These are phyloP conservation scores for Ormyrus nitidulus DNA, from an alignment of 2,888 invertebrate species.

Conservation along the genomic window DNA sequence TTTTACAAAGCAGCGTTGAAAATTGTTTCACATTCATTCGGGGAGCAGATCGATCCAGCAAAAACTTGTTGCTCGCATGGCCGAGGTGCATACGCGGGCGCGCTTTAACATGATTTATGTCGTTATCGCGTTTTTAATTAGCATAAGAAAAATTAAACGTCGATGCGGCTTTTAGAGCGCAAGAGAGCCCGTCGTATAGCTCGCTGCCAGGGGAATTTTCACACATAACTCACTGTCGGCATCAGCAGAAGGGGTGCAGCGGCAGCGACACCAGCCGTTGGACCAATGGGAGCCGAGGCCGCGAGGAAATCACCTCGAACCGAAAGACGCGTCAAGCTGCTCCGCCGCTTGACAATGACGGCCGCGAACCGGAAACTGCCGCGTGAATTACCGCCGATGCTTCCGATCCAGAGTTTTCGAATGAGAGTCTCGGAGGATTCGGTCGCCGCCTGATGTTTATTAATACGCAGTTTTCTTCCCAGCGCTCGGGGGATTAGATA, in stretches of 20 bases:
- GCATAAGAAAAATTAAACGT: constrained; percentile 55
- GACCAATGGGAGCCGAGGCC: constrained; percentile 22
- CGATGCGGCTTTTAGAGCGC: constrained; percentile 48
- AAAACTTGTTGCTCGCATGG: constrained; percentile 44
- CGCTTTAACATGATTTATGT: constrained; percentile 43
- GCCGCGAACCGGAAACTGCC: constrained; percentile 35
- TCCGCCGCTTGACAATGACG: constrained; percentile 44
- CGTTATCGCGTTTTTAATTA: constrained; percentile 55
- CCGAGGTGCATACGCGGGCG: constrained; percentile 40
- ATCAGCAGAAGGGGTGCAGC: constrained; percentile 38
- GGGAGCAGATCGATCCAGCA: neutral
- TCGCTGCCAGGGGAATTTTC: constrained; percentile 51
- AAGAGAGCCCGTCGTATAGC: neutral
- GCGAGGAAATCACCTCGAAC: constrained; percentile 48
- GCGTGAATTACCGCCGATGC: neutral
- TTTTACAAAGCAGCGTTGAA: too few species aligned
- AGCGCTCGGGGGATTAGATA: neutral
- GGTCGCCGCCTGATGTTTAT: constrained; percentile 18
- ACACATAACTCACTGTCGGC: constrained; percentile 56
- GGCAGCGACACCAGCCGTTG: neutral
- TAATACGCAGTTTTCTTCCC: constrained; percentile 35
- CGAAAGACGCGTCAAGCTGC: constrained; percentile 22
- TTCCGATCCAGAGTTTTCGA: constrained; percentile 21
- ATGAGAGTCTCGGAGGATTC: constrained; percentile 8
- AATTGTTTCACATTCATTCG: too few species aligned